These are phyloP conservation scores for Pongo abelii DNA, from an alignment of 2,113 vertebrate species.

Conservation along the genomic window DNA sequence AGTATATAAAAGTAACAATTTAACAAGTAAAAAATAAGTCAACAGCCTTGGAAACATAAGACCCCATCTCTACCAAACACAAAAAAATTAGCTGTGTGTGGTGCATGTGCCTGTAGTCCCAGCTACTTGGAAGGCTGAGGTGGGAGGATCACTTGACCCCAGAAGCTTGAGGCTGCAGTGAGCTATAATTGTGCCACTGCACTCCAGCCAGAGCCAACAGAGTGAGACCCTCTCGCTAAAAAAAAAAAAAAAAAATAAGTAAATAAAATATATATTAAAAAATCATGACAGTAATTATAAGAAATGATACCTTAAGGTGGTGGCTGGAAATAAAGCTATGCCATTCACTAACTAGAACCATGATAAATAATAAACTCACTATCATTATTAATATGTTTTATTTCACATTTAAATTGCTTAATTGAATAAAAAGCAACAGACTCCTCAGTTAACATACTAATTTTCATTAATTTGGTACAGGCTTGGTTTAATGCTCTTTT, in stretches of 20 bases:
- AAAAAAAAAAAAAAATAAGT: too few relatives aligned
- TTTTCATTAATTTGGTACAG: not conserved
- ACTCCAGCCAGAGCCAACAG: too few relatives aligned
- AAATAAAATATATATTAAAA: not conserved
- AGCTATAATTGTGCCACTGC: too few relatives aligned
- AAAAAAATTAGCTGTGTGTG: too few relatives aligned
- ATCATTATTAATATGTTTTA: not conserved
- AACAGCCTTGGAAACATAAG: too few relatives aligned
- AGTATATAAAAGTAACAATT: not conserved
- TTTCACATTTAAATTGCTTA: not conserved
- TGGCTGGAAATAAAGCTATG: not conserved
- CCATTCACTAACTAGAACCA: not conserved
- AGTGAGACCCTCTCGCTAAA: too few relatives aligned
- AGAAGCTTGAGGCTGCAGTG: too few relatives aligned
- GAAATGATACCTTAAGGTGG: not conserved
- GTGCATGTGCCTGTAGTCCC: too few relatives aligned
- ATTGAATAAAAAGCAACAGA: slow-evolving; percentile 13
- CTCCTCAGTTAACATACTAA: not conserved
- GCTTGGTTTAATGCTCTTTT: not conserved
- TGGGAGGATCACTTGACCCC: too few relatives aligned
- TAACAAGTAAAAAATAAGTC: not conserved
- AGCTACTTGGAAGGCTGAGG: too few relatives aligned
- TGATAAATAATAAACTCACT: not conserved
- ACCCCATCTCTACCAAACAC: too few relatives aligned
- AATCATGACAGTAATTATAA: not conserved